phyloP scores from a whole-genome alignment of 2,113 vertebrate genomes.

The Sula dactylatra region DNA sequence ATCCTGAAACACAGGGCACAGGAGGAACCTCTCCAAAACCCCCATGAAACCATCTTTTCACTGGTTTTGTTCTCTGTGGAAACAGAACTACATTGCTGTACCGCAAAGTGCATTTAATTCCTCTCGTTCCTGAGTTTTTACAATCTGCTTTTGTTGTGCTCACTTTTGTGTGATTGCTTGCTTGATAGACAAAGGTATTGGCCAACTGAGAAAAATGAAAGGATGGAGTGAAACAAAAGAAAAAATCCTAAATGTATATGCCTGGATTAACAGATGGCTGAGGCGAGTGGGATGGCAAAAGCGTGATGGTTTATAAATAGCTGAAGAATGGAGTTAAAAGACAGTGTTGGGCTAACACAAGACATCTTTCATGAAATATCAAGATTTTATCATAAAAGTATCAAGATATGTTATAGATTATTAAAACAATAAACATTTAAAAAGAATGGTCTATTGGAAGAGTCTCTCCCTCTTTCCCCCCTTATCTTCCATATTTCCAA shows the following conservation, averaged over 20 bases:
- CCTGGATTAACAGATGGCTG: not conserved
- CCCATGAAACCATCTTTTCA: not conserved
- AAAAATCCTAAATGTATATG: not conserved
- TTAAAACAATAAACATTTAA: not conserved
- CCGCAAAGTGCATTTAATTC: not conserved
- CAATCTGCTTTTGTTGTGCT: not conserved
- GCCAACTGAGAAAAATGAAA: not conserved
- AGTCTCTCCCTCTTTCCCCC: not conserved
- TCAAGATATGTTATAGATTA: not conserved
- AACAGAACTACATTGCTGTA: not conserved
- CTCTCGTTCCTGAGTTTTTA: not conserved
- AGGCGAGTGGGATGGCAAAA: not conserved
- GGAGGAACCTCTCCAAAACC: not conserved
- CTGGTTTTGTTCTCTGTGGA: not conserved
- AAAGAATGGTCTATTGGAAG: not conserved
- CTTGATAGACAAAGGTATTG: not conserved
- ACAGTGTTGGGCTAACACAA: not conserved
- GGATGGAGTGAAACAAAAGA: not conserved
- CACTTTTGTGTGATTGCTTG: not conserved
- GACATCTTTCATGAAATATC: not conserved
- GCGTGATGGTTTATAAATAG: not conserved
- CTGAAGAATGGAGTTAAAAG: not conserved
- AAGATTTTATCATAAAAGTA: not conserved
- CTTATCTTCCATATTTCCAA: not conserved
- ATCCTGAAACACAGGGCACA: not conserved